Evolutionary conservation across 2,113 vertebrate species (phyloP).

Genomic region (Ictidomys tridecemlineatus): DNA sequence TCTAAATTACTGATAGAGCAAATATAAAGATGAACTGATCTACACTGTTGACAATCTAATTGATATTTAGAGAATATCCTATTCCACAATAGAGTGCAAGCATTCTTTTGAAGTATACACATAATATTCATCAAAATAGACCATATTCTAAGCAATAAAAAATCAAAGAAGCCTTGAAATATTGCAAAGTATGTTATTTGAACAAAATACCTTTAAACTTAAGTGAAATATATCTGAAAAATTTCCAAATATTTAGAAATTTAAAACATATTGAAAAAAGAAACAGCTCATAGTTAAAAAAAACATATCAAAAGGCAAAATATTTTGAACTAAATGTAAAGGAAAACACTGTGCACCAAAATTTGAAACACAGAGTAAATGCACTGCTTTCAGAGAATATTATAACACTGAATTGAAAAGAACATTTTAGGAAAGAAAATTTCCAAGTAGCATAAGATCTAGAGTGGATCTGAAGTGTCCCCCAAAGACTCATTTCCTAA

Average conservation of each 20-base stretch:
- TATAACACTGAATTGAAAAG: slow-evolving; percentile 20
- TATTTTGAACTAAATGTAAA: not conserved
- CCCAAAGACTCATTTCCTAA: not conserved
- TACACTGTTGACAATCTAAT: not conserved
- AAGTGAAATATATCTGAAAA: not conserved
- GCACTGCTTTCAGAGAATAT: not conserved
- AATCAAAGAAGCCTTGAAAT: not conserved
- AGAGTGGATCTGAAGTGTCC: not conserved
- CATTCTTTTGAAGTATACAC: not conserved
- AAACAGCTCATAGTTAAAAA: not conserved
- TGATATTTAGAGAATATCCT: not conserved
- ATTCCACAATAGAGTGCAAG: not conserved
- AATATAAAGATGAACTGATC: not conserved
- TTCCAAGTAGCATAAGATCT: too few species aligned
- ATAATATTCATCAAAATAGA: not conserved
- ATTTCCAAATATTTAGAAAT: not conserved
- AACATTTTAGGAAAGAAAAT: not conserved
- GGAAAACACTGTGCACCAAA: not conserved
- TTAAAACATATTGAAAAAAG: not conserved
- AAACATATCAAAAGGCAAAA: not conserved
- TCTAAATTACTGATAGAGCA: not conserved
- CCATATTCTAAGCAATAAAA: not conserved
- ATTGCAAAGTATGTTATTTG: not conserved
- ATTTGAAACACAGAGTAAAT: not conserved
- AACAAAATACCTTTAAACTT: not conserved